Percentiles rank a stretch among this genome's conserved stretches.
phyloP scores from a whole-genome alignment of 1,140 invertebrate species.

The Drosophila grimshawi region DNA sequence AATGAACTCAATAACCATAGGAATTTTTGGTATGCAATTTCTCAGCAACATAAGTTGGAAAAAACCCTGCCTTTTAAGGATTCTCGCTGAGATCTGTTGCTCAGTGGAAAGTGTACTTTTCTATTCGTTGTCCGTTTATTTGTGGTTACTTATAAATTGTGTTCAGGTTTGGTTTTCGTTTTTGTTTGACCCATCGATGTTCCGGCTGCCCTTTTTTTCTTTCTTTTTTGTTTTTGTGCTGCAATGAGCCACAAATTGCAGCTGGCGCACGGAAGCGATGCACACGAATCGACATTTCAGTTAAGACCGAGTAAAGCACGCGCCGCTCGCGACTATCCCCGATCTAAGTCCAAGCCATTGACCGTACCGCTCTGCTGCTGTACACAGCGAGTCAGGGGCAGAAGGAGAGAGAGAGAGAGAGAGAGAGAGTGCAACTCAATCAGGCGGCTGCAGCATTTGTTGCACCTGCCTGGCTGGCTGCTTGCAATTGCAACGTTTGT shows the following conservation, averaged over 20 bases:
- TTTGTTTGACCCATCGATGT: constrained; percentile 47
- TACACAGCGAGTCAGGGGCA: neutral
- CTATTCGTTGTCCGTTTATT: neutral
- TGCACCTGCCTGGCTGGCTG: constrained; percentile 48
- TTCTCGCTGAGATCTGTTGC: neutral
- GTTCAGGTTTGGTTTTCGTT: constrained; percentile 39
- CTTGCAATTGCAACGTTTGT: constrained; percentile 36
- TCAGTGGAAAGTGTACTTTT: constrained; percentile 6
- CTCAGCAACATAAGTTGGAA: too few species aligned
- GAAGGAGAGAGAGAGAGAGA: neutral
- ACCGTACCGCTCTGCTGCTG: constrained; percentile 68
- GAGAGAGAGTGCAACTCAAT: constrained; percentile 53
- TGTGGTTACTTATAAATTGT: constrained; percentile 23
- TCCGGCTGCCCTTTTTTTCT: constrained; percentile 62
- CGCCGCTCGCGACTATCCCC: constrained; percentile 58
- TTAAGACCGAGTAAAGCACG: constrained; percentile 66
- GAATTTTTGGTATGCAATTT: too few species aligned
- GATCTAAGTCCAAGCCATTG: constrained; percentile 44
- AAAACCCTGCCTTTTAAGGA: too few species aligned
- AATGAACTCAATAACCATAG: too few species aligned
- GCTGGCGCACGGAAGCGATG: constrained; percentile 73
- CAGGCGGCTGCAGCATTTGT: constrained; percentile 61
- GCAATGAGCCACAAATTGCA: constrained; percentile 78
- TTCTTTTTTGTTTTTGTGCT: constrained; percentile 5
- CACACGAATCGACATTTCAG: constrained; percentile 61